Base-by-base conservation (phyloP, 2,888 invertebrate genomes). In the Apeira syringaria region DNA sequence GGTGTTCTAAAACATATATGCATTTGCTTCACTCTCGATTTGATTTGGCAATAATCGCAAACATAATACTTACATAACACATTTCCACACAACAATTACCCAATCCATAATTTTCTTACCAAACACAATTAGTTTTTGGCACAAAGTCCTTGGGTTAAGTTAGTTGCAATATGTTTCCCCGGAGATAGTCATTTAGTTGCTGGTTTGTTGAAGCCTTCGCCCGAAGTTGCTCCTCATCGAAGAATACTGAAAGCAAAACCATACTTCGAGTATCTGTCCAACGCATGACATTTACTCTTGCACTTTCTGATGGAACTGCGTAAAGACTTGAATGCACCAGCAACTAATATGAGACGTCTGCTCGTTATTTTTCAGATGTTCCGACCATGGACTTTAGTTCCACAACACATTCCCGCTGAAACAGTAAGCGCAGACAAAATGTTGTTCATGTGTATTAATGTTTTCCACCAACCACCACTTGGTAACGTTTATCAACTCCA, bases 351-450 rank as follows among this genome's bases (percentile, higher is more conserved):
- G 71, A 73, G 71, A 64, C 72, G 77, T 86, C 82, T 86, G 81
- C 83, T 89, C 87, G 63, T 87, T 87, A 64, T 85, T 87, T 85
- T 89, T 87, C 88, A 89, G 88, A 89, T 89, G 74, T 84, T 88
- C 80, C 84, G 82, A 72, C 87, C 86, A 75, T 89, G 88, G 88
- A 85, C 84, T 67, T 88, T 89, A 83, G 74, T 88, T 83, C 82
- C 84, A 79, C 88, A 76, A 74, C 85, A 83, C 81, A 79, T 79
- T 72, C 76, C 82, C 79, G 86, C 74, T 80, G 88, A 87, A 81
- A 88, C 87, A 80, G 88, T 89, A 89, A 89, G 88, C 86, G 82
- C 83, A 77, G 82, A 77, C 81, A 67, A 50, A 80, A 78, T 86
- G 80, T 87, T 86, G 83, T 87, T 79, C 72, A 75, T 85, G 86